Percentiles rank a stretch among this genome's conserved stretches.
Conservation (phyloP, 2,113 vertebrate genomes). For the Circaetus cinerascens region DNA sequence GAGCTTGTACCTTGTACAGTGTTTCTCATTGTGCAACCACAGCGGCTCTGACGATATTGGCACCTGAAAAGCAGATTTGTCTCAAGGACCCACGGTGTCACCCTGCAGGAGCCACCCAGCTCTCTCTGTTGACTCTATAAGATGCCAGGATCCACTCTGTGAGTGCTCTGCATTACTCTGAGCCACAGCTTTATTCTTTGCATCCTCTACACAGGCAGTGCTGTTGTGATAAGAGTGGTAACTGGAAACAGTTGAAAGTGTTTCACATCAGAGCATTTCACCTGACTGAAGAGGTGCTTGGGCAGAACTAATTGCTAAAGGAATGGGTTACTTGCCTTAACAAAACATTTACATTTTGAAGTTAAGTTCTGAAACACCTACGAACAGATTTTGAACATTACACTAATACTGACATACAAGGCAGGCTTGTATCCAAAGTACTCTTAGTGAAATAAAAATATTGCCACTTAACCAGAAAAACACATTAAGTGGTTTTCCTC, state of each 20-base stretch:
- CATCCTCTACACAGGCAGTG: neutral
- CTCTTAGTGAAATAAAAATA: neutral
- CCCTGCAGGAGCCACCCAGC: neutral
- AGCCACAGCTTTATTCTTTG: neutral
- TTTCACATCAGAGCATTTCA: neutral
- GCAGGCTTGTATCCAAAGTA: neutral
- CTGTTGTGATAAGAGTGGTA: neutral
- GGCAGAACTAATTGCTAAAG: neutral
- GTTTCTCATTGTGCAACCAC: neutral
- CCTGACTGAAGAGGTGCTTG: neutral
- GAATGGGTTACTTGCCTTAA: neutral
- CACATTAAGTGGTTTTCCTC: neutral
- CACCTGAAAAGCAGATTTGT: neutral
- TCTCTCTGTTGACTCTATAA: fast-evolving
- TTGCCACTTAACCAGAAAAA: neutral
- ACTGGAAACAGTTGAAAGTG: neutral
- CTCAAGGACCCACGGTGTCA: neutral
- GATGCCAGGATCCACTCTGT: neutral
- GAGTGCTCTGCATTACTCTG: neutral
- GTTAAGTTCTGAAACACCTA: neutral
- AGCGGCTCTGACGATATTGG: neutral
- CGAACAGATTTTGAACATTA: neutral
- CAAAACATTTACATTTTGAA: neutral
- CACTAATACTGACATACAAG: neutral
- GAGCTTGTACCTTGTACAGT: neutral